Evolutionary conservation across 2,888 invertebrate species (phyloP).

Genomic region (Leptinotarsa peninsularis): DNA sequence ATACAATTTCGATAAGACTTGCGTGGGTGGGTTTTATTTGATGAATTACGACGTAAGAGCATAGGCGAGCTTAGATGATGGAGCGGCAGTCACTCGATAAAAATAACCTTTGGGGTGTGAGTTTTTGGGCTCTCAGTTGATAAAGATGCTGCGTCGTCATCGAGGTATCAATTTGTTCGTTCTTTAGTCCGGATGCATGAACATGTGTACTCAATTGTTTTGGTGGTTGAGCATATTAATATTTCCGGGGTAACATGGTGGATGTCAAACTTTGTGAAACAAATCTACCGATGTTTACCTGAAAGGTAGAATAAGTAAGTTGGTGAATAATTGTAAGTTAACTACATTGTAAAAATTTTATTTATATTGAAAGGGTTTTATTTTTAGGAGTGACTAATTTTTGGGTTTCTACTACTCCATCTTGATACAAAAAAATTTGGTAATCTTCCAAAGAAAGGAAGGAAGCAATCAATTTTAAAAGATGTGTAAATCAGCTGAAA

Average conservation of each 20-base stretch:
- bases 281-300: too few species aligned
- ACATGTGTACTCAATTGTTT: not conserved
- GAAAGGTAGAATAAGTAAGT: too few species aligned
- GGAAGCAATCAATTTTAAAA: too few species aligned
- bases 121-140: not conserved
- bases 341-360: too few species aligned
- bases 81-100: constrained; percentile 12
- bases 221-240: not conserved
- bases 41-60: constrained; percentile 14
- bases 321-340: too few species aligned
- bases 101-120: constrained; percentile 17
- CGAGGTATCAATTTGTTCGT: not conserved
- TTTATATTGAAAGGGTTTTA: too few species aligned
- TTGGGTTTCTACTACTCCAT: too few species aligned
- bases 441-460: too few species aligned
- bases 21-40: constrained; percentile 17
- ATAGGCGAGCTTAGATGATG: constrained; percentile 7
- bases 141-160: constrained; percentile 14
- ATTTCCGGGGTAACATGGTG: not conserved
- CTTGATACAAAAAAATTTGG: too few species aligned
- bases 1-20: constrained; percentile 26
- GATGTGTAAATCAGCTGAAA: too few species aligned
- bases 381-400: too few species aligned
- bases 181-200: not conserved
- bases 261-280: too few species aligned